Conservation (phyloP, 1,140 invertebrate genomes). For the Papilio polytes region DNA sequence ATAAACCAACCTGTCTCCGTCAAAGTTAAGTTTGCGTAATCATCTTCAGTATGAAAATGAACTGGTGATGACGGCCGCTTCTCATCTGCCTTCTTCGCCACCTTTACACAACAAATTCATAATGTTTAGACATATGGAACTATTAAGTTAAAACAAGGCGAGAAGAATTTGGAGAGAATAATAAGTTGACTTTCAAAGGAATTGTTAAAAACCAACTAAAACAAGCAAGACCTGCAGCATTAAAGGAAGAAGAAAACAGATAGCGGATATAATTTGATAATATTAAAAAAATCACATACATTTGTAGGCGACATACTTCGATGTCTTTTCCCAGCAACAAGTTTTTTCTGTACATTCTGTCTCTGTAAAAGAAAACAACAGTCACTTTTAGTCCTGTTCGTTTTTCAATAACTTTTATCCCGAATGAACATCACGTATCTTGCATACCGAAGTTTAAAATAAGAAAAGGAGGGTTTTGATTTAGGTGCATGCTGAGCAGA, state of each 20-base stretch:
- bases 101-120: constrained; percentile 4
- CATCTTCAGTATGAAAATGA: constrained; percentile 15
- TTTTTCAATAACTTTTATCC: constrained; percentile 15
- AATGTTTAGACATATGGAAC: not conserved
- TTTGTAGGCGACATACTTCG: constrained; percentile 61
- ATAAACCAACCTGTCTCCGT: not conserved
- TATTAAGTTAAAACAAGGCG: not conserved
- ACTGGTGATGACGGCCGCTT: constrained; percentile 15
- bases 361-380: constrained; percentile 52
- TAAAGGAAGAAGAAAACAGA: too few relatives aligned
- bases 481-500: constrained; percentile 38
- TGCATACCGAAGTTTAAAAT: constrained; percentile 40
- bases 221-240: too few relatives aligned
- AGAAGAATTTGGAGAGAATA: too few relatives aligned
- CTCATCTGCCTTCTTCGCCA: not conserved
- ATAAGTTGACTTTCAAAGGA: too few relatives aligned
- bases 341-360: constrained; percentile 43
- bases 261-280: too few relatives aligned
- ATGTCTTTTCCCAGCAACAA: constrained; percentile 56
- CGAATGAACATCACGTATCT: constrained; percentile 35
- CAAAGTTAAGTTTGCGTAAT: constrained; percentile 3
- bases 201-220: too few relatives aligned
- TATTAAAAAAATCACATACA: constrained; percentile 48
- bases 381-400: constrained; percentile 7
- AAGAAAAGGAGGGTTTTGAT: constrained; percentile 41